These are phyloP conservation scores for Muscidifurax raptorellus DNA, from an alignment of 1,140 invertebrate genomes.

Conservation along the genomic window DNA sequence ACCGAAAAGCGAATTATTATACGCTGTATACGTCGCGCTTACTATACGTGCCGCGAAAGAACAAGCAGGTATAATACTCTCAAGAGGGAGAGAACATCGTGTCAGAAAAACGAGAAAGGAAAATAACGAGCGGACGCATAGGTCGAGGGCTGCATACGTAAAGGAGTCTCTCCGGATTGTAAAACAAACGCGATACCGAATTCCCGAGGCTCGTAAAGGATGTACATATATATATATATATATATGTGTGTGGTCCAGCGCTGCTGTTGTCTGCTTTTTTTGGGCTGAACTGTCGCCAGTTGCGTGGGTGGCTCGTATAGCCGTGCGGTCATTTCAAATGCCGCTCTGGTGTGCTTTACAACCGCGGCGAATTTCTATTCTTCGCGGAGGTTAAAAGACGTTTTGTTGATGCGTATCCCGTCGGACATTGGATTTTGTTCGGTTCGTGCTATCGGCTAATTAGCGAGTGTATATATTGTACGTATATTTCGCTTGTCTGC, in stretches of 20 bases:
- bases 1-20: constrained; percentile 11
- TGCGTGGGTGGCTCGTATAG: no score
- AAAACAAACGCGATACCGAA: constrained; percentile 61
- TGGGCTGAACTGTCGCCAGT: no score
- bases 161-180: constrained; percentile 60
- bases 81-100: neutral
- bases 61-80: neutral
- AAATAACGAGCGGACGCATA: neutral
- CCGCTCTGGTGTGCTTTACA: neutral
- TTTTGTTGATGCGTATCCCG: no score
- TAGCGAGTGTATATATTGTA: no score
- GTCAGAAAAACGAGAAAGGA: neutral
- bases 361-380: neutral
- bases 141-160: constrained; percentile 50
- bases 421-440: no score
- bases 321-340: neutral
- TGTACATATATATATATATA: neutral
- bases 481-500: no score
- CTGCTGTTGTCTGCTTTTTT: no score
- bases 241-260: no score
- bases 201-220: constrained; percentile 51
- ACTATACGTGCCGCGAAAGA: constrained; percentile 42
- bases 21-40: neutral
- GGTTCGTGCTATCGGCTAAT: no score
- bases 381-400: no score